phyloP scores from a whole-genome alignment of 2,113 vertebrate species.

The Tragulus kanchil region DNA sequence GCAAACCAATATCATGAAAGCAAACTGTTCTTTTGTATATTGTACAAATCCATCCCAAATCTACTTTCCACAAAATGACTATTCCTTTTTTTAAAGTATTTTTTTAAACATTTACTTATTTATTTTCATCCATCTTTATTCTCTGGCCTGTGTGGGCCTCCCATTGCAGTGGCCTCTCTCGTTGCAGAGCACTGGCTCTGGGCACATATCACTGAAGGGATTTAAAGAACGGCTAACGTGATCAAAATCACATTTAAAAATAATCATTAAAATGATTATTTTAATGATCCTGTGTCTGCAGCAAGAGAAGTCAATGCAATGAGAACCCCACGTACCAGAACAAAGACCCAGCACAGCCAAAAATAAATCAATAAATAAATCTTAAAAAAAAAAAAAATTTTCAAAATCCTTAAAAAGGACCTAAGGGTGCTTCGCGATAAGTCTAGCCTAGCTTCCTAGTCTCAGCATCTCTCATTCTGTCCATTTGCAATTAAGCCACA shows the following conservation, averaged over 20 bases:
- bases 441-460: background rate
- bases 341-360: background rate
- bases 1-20: background rate
- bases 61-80: background rate
- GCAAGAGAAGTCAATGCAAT: rapidly evolving
- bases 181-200: too few relatives aligned
- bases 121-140: too few relatives aligned
- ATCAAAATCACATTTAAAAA: too few relatives aligned
- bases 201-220: too few relatives aligned
- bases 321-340: background rate
- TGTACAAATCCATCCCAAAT: background rate
- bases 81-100: too few relatives aligned
- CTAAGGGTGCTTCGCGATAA: background rate
- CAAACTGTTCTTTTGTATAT: background rate
- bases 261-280: too few relatives aligned
- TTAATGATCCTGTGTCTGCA: background rate
- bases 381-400: too few relatives aligned
- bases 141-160: too few relatives aligned
- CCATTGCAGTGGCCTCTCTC: too few relatives aligned
- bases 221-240: too few relatives aligned
- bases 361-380: background rate
- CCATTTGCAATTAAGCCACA: background rate
- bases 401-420: slow-evolving; percentile 29
- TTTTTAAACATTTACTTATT: too few relatives aligned
- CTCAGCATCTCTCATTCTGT: background rate